A percentile compares a stretch with the other conserved stretches of the same genome.
These are phyloP conservation scores for Drosophila sproati DNA, from an alignment of 1,140 invertebrate species.

Conservation along the genomic window DNA sequence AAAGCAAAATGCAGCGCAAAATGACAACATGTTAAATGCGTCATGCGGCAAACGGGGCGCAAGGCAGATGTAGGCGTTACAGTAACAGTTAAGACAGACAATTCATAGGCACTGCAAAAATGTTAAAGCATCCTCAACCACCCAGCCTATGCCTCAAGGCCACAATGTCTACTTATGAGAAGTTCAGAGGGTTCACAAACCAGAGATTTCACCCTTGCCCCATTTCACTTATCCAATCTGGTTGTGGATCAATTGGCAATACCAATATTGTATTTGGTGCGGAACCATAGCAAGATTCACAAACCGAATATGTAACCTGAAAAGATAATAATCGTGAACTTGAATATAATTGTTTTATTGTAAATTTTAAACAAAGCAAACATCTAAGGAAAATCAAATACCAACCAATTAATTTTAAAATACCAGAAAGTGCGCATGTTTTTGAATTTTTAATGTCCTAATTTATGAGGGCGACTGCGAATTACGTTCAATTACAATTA, in stretches of 20 bases:
- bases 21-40: conserved; percentile 75
- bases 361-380: conserved; percentile 33
- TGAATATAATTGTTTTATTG: conserved; percentile 34
- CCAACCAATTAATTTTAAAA: conserved; percentile 36
- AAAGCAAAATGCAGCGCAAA: conserved; percentile 63
- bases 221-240: conserved; percentile 30
- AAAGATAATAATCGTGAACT: background rate
- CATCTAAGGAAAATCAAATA: conserved; percentile 30
- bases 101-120: conserved; percentile 66
- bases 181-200: background rate
- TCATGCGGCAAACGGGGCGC: conserved; percentile 20
- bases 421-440: conserved; percentile 36
- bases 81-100: conserved; percentile 15
- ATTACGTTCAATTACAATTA: conserved; percentile 35
- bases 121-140: conserved; percentile 30
- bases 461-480: conserved; percentile 40
- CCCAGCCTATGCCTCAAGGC: conserved; percentile 12
- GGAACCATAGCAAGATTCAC: conserved; percentile 15
- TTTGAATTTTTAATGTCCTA: conserved; percentile 36
- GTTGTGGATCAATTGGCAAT: conserved; percentile 61
- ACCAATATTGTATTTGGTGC: conserved; percentile 35
- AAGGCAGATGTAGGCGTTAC: conserved; percentile 10
- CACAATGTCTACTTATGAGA: conserved; percentile 6
- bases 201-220: conserved; percentile 13
- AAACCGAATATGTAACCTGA: conserved; percentile 13